Conservation (phyloP, 2,113 vertebrate species). For the Aspiorhynchus laticeps region DNA sequence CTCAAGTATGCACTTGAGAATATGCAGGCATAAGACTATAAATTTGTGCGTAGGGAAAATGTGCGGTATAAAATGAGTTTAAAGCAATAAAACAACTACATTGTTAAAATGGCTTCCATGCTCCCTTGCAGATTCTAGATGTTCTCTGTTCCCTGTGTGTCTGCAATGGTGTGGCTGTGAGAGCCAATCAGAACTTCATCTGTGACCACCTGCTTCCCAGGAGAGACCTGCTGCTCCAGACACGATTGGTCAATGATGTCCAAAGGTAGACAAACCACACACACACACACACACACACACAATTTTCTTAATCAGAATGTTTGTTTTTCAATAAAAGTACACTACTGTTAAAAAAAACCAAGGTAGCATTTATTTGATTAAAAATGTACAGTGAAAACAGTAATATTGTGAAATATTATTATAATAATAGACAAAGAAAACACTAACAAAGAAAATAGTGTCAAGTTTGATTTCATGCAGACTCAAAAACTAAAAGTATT, state of each 20-base stretch:
- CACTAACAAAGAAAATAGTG: too few species aligned
- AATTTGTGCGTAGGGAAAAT: neutral
- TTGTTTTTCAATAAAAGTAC: too few species aligned
- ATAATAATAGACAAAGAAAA: too few species aligned
- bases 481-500: too few species aligned
- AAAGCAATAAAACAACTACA: neutral
- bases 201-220: constrained; percentile 93
- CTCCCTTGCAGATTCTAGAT: constrained; percentile 84
- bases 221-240: constrained; percentile 93
- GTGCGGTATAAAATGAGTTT: neutral
- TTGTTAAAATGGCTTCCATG: neutral
- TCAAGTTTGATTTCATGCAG: too few species aligned
- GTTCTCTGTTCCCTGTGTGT: constrained; percentile 95
- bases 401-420: too few species aligned
- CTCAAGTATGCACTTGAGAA: neutral
- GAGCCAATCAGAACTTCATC: constrained; percentile 96
- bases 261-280: constrained; percentile 76
- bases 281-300: neutral
- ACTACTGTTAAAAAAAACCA: too few species aligned
- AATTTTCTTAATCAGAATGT: neutral
- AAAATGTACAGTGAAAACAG: too few species aligned
- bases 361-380: too few species aligned
- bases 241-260: constrained; percentile 92
- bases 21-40: neutral
- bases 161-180: constrained; percentile 95